phyloP scores from a whole-genome alignment of 2,113 vertebrate genomes.

The Rhinoderma darwinii region DNA sequence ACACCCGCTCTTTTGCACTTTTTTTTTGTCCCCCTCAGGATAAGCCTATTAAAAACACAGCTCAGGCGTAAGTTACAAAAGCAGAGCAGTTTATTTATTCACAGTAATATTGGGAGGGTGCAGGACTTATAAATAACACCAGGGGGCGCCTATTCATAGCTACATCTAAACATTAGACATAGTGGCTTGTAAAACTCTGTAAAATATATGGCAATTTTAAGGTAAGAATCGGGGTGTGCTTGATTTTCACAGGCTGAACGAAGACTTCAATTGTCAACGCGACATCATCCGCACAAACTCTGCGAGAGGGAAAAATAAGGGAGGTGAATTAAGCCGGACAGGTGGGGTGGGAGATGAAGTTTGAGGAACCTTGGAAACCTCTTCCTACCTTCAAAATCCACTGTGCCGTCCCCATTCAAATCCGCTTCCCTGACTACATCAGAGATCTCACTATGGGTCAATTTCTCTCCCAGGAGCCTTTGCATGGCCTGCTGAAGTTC shows the following conservation, averaged over 20 bases:
- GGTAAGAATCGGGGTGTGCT: neutral
- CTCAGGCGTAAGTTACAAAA: conserved; percentile 25
- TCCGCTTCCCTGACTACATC: conserved; percentile 82
- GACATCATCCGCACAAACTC: conserved; percentile 65
- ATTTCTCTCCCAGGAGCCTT: conserved; percentile 81
- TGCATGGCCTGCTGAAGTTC: conserved; percentile 81
- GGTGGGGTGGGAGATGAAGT: neutral
- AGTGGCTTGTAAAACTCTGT: neutral
- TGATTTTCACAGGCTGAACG: neutral
- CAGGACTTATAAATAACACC: neutral
- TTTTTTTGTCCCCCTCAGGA: neutral
- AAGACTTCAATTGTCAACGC: conserved; percentile 49
- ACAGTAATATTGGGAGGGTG: neutral
- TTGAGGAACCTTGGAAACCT: neutral
- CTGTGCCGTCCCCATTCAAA: conserved; percentile 83
- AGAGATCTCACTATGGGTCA: conserved; percentile 76
- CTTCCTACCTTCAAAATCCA: conserved; percentile 84
- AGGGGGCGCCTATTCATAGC: neutral
- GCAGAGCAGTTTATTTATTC: conserved; percentile 8
- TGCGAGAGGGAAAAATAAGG: neutral
- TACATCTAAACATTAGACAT: neutral
- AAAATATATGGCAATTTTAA: neutral
- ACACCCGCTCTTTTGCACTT: too few relatives aligned
- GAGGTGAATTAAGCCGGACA: conserved; percentile 5
- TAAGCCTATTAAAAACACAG: neutral